Conservation (phyloP, 1,140 invertebrate genomes). For the Pseudomyrmex dendroicus region DNA sequence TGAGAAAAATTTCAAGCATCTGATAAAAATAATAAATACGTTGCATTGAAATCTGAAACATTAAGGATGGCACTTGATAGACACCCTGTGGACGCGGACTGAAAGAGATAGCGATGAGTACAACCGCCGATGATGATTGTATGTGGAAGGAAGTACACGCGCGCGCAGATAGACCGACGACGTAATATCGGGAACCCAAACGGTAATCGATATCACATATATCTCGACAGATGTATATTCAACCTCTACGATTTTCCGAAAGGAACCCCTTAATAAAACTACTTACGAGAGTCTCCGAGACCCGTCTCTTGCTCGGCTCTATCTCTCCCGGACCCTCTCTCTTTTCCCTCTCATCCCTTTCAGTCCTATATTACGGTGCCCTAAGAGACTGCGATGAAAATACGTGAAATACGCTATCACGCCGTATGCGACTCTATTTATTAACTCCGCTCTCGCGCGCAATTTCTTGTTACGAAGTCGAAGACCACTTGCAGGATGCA, state of each 20-base stretch:
- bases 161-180: slow-evolving; percentile 63
- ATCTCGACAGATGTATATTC: slow-evolving; percentile 79
- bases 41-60: neutral
- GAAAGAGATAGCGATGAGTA: slow-evolving; percentile 44
- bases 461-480: neutral
- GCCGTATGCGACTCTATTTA: slow-evolving; percentile 44
- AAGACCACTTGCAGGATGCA: neutral
- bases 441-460: slow-evolving; percentile 24
- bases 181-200: slow-evolving; percentile 82
- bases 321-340: slow-evolving; percentile 45
- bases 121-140: slow-evolving; percentile 41
- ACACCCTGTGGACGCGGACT: slow-evolving; percentile 30
- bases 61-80: neutral
- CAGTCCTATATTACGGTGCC: slow-evolving; percentile 64
- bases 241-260: slow-evolving; percentile 72
- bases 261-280: slow-evolving; percentile 75
- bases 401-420: slow-evolving; percentile 65
- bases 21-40: neutral
- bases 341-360: slow-evolving; percentile 59
- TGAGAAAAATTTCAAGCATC: neutral
- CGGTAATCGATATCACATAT: slow-evolving; percentile 83
- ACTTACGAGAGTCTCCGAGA: slow-evolving; percentile 62
- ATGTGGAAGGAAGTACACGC: slow-evolving; percentile 49
- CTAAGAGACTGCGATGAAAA: slow-evolving; percentile 64
- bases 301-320: slow-evolving; percentile 44